Evolutionary conservation across 2,888 invertebrate genomes (phyloP), one percentile per base, ranked within the genome.

Genomic region (Artemia sinica): DNA sequence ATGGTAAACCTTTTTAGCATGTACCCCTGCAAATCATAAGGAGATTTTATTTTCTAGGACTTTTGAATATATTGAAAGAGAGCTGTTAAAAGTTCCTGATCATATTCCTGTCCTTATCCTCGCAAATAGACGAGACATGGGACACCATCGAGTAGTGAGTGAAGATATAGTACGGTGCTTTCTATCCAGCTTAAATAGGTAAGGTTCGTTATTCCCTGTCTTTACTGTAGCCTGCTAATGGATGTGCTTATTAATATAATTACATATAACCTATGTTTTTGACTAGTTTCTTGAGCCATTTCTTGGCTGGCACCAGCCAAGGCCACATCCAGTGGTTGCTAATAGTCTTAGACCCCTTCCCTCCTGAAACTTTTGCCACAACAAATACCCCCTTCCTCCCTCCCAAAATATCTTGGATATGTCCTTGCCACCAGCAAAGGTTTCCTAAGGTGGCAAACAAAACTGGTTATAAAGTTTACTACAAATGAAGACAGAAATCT

Each of bases 61-160:
- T 14, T 95, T 91, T 81, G 91, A 92, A 74, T 96, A 96, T 80
- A 87, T 95, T 13, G 88, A 91, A 74, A 83, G 89, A 73, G 95
- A 95, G 79, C 78, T 95, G 72, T 83, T 85, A 1, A 86, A 86
- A 77, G 84, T 94, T 68, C 83, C 84, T 0, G 67, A 72, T 18
- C 77, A 80, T 71, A 79, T 83, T 72, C 91, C 92, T 1, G 85
- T 94, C 11, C 84, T 96, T 69, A 85, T 95, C 51, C 81, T 96
- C 67, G 94, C 92, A 1, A 96, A 96, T 80, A 92, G 93, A 77
- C 87, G 92, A 76, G 96, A 96, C 78, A 93, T 95, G 92, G 86
- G 90, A n/a, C 94, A 94, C 78, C 94, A 96, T 76, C 82, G 94
- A 69, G 89, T 89, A 71, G 86, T 94, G 48, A 84, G 85, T 1